Base-by-base conservation (phyloP, 2,113 vertebrate genomes). In the Sapayoa aenigma region DNA sequence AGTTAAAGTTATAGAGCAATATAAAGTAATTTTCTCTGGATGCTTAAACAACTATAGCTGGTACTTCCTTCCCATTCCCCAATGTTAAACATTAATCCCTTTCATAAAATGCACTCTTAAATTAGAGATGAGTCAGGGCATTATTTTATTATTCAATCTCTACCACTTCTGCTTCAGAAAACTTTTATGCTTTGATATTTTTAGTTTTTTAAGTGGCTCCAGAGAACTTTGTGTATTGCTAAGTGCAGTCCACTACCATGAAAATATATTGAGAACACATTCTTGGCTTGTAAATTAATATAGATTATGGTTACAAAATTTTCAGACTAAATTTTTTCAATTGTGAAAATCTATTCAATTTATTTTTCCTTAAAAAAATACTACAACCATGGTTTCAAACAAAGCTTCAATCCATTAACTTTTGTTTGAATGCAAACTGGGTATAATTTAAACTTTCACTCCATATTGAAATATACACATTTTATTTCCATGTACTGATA, bases 101-200 rank as follows among this genome's bases (percentile, higher is more conserved):
- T 94, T 95, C 60, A 89, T 72, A 97, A 87, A 95, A 24, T 85
- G 50, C 56, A 76, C 39, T 89, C 14, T 76, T 93, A 96, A 76
- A 87, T 96, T 97, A 94, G 88, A 95, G 37, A 95, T 94, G 82
- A 96, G 39, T 93, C 69, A 76, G 35, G 23, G 11, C 5, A 69
- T 69, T 94, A 49, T 86, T 97, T 97, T 94, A 93, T 90, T 65
- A 77, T 42, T 6, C 66, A 84, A 87, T 80, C 12, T 87, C 47
- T 90, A 62, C 55, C 14, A 30, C 14, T 87, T 92, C 49, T 4
- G 3, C 79, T 62, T 62, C 44, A 73, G 66, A 92, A 76, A 95
- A 63, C 21, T 78, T 33, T 56, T 75, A 35, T 67, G 18, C 11
- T 71, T 82, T 56, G 55, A 39, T 22, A 52, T 5, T 9, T 23